These are phyloP conservation scores for Agonum fuliginosum DNA, from an alignment of 2,888 invertebrate species.

Conservation along the genomic window DNA sequence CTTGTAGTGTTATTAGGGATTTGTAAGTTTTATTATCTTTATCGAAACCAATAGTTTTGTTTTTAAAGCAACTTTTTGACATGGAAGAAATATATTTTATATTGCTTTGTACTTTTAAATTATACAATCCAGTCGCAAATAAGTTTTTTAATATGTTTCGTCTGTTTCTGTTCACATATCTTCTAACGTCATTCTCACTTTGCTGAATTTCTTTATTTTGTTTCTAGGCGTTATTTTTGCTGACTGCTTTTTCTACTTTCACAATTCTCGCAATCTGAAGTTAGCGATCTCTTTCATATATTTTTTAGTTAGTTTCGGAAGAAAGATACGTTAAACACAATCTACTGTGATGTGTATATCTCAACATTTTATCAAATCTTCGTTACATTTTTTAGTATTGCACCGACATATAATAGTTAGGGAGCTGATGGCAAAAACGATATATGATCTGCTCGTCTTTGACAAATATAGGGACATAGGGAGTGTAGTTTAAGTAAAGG, in stretches of 20 bases:
- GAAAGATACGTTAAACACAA: background rate
- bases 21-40: background rate
- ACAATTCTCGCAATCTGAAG: background rate
- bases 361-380: background rate
- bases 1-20: background rate
- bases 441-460: too few species aligned
- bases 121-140: background rate
- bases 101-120: background rate
- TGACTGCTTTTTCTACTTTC: background rate
- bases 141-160: background rate
- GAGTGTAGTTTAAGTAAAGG: too few species aligned
- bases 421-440: too few species aligned
- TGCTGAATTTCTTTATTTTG: background rate
- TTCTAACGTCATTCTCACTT: background rate
- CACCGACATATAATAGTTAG: too few species aligned
- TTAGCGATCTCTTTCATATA: background rate
- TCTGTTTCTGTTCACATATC: background rate
- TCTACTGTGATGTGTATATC: background rate
- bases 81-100: background rate
- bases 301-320: background rate
- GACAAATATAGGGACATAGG: too few species aligned
- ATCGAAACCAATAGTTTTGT: background rate
- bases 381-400: background rate
- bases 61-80: background rate
- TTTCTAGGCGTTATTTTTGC: constrained; percentile 2